A percentile compares a stretch with the other conserved stretches of the same genome.
Conservation (phyloP, 1,140 invertebrate species). For the Drosophila tropicalis region DNA sequence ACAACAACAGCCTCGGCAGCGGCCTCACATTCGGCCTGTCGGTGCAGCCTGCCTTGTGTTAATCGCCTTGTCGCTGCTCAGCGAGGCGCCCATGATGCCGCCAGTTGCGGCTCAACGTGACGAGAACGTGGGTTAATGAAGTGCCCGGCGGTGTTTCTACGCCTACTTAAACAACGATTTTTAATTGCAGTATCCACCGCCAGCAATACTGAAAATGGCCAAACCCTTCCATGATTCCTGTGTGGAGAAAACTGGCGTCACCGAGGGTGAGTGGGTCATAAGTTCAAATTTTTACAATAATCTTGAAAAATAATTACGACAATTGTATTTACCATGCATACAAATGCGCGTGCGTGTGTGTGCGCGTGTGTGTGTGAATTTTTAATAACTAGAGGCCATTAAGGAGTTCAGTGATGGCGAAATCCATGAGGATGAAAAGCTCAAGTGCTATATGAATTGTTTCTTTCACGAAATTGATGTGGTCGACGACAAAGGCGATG, state of each 20-base stretch:
- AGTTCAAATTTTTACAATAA: not conserved
- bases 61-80: conserved; percentile 79
- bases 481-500: conserved; percentile 76
- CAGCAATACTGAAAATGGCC: conserved; percentile 72
- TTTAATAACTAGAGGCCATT: conserved; percentile 59
- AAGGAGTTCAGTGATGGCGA: conserved; percentile 80
- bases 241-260: conserved; percentile 76
- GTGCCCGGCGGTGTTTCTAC: conserved; percentile 37
- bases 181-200: conserved; percentile 81
- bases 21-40: conserved; percentile 45
- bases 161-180: conserved; percentile 63
- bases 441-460: conserved; percentile 82
- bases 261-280: conserved; percentile 67
- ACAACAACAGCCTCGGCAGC: conserved; percentile 31
- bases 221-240: conserved; percentile 77
- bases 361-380: not conserved
- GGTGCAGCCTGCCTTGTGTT: conserved; percentile 63
- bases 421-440: conserved; percentile 74
- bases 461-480: conserved; percentile 75
- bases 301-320: too few relatives aligned
- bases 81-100: conserved; percentile 52
- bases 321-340: conserved; percentile 7
- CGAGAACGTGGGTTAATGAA: conserved; percentile 77
- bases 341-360: too few relatives aligned
- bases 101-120: conserved; percentile 72